Percentiles rank a stretch among this genome's conserved stretches.
These are phyloP conservation scores for Entomyzon cyanotis DNA, from an alignment of 2,113 vertebrate genomes.

Conservation along the genomic window DNA sequence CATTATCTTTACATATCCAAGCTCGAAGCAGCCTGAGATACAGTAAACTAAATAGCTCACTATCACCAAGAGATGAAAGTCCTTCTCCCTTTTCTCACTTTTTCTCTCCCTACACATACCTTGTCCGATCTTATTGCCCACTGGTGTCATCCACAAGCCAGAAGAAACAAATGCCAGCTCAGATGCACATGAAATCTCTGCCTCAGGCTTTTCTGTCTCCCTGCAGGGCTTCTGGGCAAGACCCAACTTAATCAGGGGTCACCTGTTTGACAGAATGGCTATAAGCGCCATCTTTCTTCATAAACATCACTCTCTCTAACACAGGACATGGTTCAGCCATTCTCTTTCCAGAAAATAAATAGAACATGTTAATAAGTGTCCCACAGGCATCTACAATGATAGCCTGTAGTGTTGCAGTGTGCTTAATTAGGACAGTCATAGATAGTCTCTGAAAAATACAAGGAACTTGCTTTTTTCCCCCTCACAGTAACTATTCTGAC, in stretches of 20 bases:
- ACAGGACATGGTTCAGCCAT: neutral
- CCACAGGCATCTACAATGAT: neutral
- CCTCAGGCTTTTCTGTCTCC: neutral
- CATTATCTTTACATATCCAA: neutral
- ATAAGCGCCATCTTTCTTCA: neutral
- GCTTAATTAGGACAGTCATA: neutral
- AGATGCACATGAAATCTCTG: neutral
- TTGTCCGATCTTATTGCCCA: neutral
- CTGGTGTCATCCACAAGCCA: neutral
- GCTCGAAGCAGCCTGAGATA: neutral
- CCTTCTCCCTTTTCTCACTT: neutral
- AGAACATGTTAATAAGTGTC: neutral
- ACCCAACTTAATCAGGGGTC: slow-evolving; percentile 2
- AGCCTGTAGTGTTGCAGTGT: neutral
- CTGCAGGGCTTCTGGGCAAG: neutral
- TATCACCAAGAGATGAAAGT: neutral
- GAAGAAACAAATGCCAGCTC: neutral
- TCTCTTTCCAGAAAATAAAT: neutral
- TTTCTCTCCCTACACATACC: neutral
- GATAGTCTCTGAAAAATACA: neutral
- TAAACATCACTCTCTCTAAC: neutral
- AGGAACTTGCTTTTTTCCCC: accelerated
- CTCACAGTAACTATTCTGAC: neutral
- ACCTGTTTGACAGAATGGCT: neutral
- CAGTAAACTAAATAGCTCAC: neutral